Evolutionary conservation across 2,888 invertebrate species (phyloP), one percentile per base, ranked within the genome.

Genomic region (Fabriciana adippe): DNA sequence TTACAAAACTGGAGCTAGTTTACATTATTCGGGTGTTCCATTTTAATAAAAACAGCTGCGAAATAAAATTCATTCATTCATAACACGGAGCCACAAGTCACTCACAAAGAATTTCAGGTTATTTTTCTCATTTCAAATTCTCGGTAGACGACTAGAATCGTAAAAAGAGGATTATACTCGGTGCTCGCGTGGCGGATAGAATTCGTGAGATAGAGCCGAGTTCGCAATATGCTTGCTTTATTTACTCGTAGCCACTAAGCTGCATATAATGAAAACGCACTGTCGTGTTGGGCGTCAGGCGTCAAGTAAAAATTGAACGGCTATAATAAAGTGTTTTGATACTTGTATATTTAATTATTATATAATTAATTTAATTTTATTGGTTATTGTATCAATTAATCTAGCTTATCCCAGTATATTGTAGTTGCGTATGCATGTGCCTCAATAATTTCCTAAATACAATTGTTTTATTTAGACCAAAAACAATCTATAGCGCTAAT

Each of bases 201-300:
- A 91, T 89, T 87, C 84, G 88, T 84, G 87, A 84, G 85, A 87
- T 87, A 88, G 87, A 87, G 81, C 85, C 83, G 84, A 84, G 83
- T 84, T 83, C 86, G 91, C 89, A 92, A 92, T 91, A 92, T 89
- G 88, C 88, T 82, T 85, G 84, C 84, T 89, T 90, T 92, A 91
- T 92, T 92, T 92, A 89, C 90, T 84, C 83, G 78, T 81, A 83
- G 83, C 86, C 84, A 80, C 90, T 92, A 92, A 92, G 92, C 92
- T 92, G 92, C 92, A 92, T 91, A 92, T 92, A 92, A 92, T 92
- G 92, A 92, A 91, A 92, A 92, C 91, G 91, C 91, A 92, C 87
- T 89, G 90, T 88, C 90, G 88, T 86, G 82, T 83, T 81, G 86
- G 89, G 87, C 88, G 90, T 87, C 88, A 86, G 81, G 81, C 81